Conservation (phyloP, 2,888 invertebrate species). For the Tetranychus truncatus region DNA sequence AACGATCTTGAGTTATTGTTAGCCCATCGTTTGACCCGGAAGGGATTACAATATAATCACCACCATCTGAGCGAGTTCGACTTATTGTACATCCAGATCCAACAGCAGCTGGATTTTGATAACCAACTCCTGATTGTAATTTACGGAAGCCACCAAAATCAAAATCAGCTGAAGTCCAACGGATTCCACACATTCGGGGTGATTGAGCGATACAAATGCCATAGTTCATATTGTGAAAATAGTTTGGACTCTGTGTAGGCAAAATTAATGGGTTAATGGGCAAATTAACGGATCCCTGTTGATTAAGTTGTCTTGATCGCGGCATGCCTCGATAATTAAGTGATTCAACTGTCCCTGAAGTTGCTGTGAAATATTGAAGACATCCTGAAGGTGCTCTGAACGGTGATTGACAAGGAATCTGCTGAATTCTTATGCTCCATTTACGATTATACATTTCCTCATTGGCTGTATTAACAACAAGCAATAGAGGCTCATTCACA, state of each 20-base stretch:
- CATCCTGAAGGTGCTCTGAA: slow-evolving; percentile 23
- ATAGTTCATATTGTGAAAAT: slow-evolving; percentile 23
- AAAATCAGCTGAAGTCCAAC: slow-evolving; percentile 20
- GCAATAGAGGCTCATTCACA: slow-evolving; percentile 19
- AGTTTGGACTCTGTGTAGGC: slow-evolving; percentile 17
- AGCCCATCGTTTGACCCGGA: slow-evolving; percentile 15
- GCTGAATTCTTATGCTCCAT: slow-evolving; percentile 22
- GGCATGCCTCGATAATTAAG: slow-evolving; percentile 22
- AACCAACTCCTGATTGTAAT: slow-evolving; percentile 8
- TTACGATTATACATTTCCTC: slow-evolving; percentile 23
- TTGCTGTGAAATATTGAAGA: slow-evolving; percentile 22
- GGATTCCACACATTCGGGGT: slow-evolving; percentile 21
- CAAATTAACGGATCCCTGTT: background rate
- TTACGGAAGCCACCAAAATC: slow-evolving; percentile 20
- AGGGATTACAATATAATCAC: slow-evolving; percentile 20
- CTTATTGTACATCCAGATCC: slow-evolving; percentile 11
- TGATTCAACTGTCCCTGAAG: slow-evolving; percentile 20
- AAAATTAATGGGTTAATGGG: background rate
- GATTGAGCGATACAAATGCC: slow-evolving; percentile 22
- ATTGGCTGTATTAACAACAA: slow-evolving; percentile 22
- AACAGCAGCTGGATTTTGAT: slow-evolving; percentile 8
- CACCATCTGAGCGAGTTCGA: background rate
- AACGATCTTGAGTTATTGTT: slow-evolving; percentile 12
- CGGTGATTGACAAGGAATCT: slow-evolving; percentile 22
- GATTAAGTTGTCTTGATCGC: slow-evolving; percentile 10